Conservation (phyloP, 2,797 vertebrate genomes). For the Myiothlypis chrysogaster region DNA sequence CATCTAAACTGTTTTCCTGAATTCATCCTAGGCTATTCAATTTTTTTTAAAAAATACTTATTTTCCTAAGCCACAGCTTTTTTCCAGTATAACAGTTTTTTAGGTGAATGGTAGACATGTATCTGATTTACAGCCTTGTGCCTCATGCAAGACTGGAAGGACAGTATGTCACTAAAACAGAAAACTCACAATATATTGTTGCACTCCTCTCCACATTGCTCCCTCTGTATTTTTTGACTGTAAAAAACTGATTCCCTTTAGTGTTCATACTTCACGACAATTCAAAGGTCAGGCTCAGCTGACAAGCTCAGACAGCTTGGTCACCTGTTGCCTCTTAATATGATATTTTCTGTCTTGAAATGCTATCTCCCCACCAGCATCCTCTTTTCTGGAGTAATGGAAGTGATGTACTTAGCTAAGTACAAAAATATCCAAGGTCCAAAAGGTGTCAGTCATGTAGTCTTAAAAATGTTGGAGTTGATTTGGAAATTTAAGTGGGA, state of each 20-base stretch:
- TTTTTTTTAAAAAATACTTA: background rate
- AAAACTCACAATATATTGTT: background rate
- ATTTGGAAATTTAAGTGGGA: background rate
- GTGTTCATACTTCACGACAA: background rate
- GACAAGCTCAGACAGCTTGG: background rate
- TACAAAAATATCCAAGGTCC: background rate
- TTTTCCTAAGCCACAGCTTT: background rate
- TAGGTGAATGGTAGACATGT: background rate
- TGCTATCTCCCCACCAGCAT: background rate
- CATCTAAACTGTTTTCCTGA: background rate
- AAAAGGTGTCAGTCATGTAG: background rate
- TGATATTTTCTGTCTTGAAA: background rate
- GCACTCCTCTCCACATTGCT: background rate
- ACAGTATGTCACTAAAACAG: background rate
- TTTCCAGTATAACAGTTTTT: background rate
- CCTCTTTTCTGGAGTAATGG: background rate
- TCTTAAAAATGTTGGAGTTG: background rate
- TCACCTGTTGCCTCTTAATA: constrained; percentile 25
- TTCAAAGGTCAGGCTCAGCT: background rate
- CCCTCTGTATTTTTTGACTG: background rate
- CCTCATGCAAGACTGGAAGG: background rate
- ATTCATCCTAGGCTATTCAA: background rate
- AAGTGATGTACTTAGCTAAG: background rate
- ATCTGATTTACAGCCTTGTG: background rate
- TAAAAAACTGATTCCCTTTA: background rate